These are phyloP conservation scores for Buphagus erythrorhynchus DNA, from an alignment of 2,797 vertebrate species.

Conservation along the genomic window DNA sequence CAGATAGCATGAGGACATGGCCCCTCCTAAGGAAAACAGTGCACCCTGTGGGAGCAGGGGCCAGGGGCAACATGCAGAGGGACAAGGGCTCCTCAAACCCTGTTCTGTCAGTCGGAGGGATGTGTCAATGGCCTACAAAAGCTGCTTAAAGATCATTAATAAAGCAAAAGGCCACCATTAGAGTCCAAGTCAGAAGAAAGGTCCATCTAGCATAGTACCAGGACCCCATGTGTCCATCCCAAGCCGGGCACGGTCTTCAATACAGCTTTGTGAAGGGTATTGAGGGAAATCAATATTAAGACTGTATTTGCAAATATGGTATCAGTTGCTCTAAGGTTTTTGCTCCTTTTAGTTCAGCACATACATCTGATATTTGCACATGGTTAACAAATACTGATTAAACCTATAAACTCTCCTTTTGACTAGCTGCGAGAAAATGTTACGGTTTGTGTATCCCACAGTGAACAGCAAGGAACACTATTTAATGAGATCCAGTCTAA, in stretches of 20 bases:
- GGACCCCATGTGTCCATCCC: not conserved
- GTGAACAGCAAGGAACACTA: not conserved
- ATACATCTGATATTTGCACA: conserved; percentile 29
- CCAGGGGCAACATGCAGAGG: not conserved
- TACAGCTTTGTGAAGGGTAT: not conserved
- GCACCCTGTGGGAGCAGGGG: rapidly evolving
- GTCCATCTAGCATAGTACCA: not conserved
- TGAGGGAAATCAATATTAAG: not conserved
- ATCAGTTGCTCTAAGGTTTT: not conserved
- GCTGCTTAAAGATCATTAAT: not conserved
- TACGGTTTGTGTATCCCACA: not conserved
- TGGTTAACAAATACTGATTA: conserved; percentile 61
- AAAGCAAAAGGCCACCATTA: not conserved
- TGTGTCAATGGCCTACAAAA: not conserved
- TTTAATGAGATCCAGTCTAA: conserved; percentile 50
- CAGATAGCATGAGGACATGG: rapidly evolving
- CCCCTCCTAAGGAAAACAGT: rapidly evolving
- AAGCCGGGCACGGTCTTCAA: not conserved
- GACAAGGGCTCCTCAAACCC: not conserved
- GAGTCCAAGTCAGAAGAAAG: not conserved
- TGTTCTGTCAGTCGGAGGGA: not conserved
- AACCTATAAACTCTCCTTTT: conserved; percentile 19
- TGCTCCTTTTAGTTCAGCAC: not conserved
- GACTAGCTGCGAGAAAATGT: conserved; percentile 40
- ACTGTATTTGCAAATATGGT: not conserved